Conservation (phyloP, 2,888 invertebrate genomes). For the Leucoma salicis region DNA sequence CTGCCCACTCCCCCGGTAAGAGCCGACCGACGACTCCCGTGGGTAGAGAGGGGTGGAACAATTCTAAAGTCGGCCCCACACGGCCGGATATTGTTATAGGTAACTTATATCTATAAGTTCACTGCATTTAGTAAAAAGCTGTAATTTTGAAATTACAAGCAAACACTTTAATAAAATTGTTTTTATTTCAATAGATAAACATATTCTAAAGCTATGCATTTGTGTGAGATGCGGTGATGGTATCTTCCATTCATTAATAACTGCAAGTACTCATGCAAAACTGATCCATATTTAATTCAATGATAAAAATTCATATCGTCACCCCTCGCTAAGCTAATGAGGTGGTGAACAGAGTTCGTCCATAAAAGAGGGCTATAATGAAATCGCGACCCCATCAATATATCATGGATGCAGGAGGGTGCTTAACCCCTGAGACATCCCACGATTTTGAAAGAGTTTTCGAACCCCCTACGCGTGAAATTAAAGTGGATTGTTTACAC, state of each 20-base stretch:
- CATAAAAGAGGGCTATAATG: slow-evolving; percentile 26
- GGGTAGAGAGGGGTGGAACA: no score
- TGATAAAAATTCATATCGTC: slow-evolving; percentile 32
- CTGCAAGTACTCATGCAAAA: slow-evolving; percentile 3
- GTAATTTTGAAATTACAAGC: no score
- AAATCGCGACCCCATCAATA: slow-evolving; percentile 32
- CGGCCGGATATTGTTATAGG: no score
- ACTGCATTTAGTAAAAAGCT: no score
- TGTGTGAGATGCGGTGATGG: no score
- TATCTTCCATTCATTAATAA: not conserved
- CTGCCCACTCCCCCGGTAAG: no score
- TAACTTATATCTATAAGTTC: no score
- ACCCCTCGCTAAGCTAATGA: slow-evolving; percentile 30
- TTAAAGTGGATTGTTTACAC: slow-evolving; percentile 2
- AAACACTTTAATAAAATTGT: no score
- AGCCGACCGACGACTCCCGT: no score
- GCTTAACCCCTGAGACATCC: slow-evolving; percentile 29
- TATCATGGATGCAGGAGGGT: slow-evolving; percentile 33
- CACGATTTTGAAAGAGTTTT: slow-evolving; percentile 20
- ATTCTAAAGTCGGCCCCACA: no score
- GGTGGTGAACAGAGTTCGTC: slow-evolving; percentile 22
- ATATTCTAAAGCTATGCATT: no score
- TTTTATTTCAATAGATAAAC: no score
- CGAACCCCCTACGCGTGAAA: not conserved
- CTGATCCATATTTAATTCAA: slow-evolving; percentile 24